Base-by-base conservation (phyloP, 92 coral and sea anemone genomes). In the Pocillopora meandrina region DNA sequence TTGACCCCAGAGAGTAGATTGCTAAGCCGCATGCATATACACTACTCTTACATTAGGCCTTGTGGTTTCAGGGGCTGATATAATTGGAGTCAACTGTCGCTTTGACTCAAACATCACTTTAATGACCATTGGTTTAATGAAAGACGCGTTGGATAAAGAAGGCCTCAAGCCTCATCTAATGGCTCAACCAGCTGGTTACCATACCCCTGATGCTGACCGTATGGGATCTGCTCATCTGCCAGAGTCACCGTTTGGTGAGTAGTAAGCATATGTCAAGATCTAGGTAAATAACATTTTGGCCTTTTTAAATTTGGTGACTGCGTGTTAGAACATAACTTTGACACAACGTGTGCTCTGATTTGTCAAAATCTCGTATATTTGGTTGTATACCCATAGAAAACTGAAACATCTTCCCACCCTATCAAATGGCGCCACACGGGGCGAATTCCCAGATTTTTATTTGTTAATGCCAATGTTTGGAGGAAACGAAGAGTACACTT, bases 71-170 rank as follows among this genome's bases (percentile, higher is more conserved):
- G 95, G 92, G 60, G 95, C 95, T 15, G 92, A 92, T 68, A 82
- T 92, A 14, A 75, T 92, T 77, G 95, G 95, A 20, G 72, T 92
- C 63, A 92, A 92, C 77, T 92, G 95, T 77, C 79, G 84, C 60
- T 89, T 86, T 80, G 90, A 80, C 65, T 92, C 95, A 10, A 34
- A 77, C 56, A 82, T 71, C 42, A 76, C 83, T n/a, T 35, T 92
- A 18, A 80, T 82, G 61, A 85, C 89, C 55, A 78, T 92, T 36
- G 56, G 57, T 36, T 70, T 85, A 18, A 92, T 92, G 95, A 92
- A 92, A 74, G 87, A 89, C 13, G 88, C 92, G 19, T 80, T 92
- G 12, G 89, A 89, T n/a, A 89, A 86, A 31, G 92, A 85, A 47
- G 91, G 89, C n/a, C 92, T 89, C 31, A 83, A 92, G 62, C 89